phyloP scores from a whole-genome alignment of 1,140 invertebrate species.

The Trissolcus basalis region DNA sequence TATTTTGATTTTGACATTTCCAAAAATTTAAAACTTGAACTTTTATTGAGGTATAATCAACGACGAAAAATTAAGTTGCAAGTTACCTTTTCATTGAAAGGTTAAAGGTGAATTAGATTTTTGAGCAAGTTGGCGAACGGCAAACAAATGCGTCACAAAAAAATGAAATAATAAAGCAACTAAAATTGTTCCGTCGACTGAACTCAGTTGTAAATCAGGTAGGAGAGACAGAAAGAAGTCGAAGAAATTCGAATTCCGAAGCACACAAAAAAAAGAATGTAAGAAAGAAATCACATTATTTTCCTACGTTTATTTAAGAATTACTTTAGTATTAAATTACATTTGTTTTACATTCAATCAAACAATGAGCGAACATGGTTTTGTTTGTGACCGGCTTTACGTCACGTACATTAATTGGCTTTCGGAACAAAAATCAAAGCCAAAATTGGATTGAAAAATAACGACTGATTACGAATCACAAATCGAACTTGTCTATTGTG shows the following conservation, averaged over 20 bases:
- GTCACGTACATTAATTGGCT: not conserved
- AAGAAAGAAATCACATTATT: conserved; percentile 18
- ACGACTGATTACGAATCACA: not conserved
- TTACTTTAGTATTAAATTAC: conserved; percentile 68
- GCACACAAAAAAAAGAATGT: not conserved
- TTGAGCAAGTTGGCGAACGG: too few relatives aligned
- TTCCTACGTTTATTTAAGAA: conserved; percentile 61
- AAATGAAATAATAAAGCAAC: too few relatives aligned
- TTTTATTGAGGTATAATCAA: too few relatives aligned
- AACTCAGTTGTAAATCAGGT: too few relatives aligned
- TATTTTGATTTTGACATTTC: too few relatives aligned
- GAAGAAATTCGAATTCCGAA: not conserved
- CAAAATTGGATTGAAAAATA: not conserved
- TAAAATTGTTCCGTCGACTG: too few relatives aligned
- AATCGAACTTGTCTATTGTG: not conserved
- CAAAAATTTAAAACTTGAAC: too few relatives aligned
- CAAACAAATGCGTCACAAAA: too few relatives aligned
- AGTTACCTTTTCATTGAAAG: too few relatives aligned
- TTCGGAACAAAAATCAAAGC: not conserved
- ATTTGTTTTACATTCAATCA: conserved; percentile 54
- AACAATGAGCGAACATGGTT: conserved; percentile 46
- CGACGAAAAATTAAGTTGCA: too few relatives aligned
- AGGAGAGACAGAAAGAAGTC: not conserved
- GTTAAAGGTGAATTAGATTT: too few relatives aligned
- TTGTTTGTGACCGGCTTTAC: conserved; percentile 11